phyloP scores from a whole-genome alignment of 2,888 invertebrate species.

The Pomacea canaliculata region DNA sequence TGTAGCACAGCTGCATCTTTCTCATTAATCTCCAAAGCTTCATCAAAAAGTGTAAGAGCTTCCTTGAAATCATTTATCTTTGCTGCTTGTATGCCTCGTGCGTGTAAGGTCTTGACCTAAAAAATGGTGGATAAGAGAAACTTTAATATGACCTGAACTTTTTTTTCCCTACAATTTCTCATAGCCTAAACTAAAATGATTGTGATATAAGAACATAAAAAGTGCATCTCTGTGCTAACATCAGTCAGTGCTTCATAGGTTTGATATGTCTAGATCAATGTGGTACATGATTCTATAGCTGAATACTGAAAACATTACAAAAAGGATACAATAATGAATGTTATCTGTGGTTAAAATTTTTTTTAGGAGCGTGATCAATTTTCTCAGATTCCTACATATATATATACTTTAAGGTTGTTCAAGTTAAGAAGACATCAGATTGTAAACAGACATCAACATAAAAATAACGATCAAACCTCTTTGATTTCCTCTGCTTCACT shows the following conservation, averaged over 20 bases:
- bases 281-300: no score
- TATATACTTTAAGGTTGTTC: background rate
- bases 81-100: constrained; percentile 56
- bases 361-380: background rate
- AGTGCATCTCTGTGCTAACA: background rate
- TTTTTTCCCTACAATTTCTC: background rate
- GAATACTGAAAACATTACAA: no score
- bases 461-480: constrained; percentile 44
- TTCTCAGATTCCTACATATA: background rate
- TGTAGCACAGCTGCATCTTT: constrained; percentile 53
- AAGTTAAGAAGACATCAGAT: background rate
- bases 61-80: constrained; percentile 47
- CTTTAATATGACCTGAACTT: background rate
- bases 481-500: constrained; percentile 62
- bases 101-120: constrained; percentile 56
- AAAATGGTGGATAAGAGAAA: constrained; percentile 2
- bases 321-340: background rate
- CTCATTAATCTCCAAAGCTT: constrained; percentile 66
- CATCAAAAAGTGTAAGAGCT: constrained; percentile 59
- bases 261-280: no score
- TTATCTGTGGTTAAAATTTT: background rate
- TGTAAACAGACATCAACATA: background rate
- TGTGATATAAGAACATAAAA: background rate
- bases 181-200: background rate
- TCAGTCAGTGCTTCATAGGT: no score